phyloP scores from a whole-genome alignment of 2,797 vertebrate species.

The Sylvia borin region DNA sequence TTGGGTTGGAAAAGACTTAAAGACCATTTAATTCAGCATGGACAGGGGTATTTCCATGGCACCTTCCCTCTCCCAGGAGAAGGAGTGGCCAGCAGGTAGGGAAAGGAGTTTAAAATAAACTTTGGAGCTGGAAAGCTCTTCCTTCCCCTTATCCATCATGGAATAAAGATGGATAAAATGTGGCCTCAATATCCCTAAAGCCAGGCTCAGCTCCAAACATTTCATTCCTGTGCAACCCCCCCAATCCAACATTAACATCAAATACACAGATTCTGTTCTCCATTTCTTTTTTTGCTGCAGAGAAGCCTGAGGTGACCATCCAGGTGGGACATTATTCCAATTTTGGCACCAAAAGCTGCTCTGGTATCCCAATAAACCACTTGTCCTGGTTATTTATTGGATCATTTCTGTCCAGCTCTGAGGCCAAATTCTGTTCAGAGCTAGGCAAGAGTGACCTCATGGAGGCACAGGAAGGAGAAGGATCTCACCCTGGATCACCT shows the following conservation, averaged over 20 bases:
- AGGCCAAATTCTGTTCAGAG: conserved; percentile 3
- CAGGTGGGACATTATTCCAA: conserved; percentile 25
- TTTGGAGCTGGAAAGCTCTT: background rate
- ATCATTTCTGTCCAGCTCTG: background rate
- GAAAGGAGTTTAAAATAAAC: background rate
- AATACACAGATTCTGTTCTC: background rate
- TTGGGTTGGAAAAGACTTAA: background rate
- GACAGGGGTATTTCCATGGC: background rate
- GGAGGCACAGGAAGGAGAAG: background rate
- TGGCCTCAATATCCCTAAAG: background rate
- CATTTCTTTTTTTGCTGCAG: background rate
- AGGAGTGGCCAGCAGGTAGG: background rate
- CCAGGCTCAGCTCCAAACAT: background rate
- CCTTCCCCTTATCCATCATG: background rate
- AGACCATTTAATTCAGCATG: background rate
- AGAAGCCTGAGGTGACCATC: conserved; percentile 2
- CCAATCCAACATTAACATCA: background rate
- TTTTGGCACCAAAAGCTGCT: conserved; percentile 12
- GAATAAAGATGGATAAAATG: background rate
- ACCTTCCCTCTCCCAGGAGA: background rate
- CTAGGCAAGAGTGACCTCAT: background rate
- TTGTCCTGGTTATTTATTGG: background rate
- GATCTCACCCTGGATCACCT: background rate
- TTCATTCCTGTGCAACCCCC: background rate
- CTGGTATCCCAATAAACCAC: background rate